Evolutionary conservation across 2,888 invertebrate genomes (phyloP).

Genomic region (Mystacides longicornis): DNA sequence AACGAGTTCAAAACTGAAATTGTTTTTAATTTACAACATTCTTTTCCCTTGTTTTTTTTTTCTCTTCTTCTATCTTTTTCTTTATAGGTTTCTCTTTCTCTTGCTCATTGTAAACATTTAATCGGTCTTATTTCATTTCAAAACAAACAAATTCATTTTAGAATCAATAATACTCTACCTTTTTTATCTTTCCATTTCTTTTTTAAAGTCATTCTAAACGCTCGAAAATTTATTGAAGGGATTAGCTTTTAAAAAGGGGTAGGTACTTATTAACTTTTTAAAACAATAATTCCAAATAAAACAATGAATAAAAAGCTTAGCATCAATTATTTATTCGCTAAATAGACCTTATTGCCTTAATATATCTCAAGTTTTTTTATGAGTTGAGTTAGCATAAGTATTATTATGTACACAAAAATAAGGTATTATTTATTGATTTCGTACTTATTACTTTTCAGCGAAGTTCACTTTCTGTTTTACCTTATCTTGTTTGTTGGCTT

Average conservation of each 20-base stretch:
- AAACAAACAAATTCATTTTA: conserved; percentile 1
- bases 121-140: background rate
- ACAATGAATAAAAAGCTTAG: no score
- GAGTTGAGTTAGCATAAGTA: no score
- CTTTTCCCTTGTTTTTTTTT: background rate
- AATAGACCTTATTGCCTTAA: no score
- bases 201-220: background rate
- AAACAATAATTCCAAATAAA: no score
- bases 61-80: background rate
- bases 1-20: background rate
- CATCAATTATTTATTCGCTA: no score
- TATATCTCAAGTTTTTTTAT: no score
- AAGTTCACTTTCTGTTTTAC: no score
- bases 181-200: background rate
- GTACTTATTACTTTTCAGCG: no score
- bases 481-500: no score
- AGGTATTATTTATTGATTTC: no score
- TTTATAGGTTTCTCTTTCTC: background rate
- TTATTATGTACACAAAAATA: no score
- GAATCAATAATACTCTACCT: background rate
- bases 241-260: background rate
- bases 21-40: conserved; percentile 1
- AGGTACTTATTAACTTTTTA: no score
- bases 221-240: background rate
- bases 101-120: background rate